Evolutionary conservation across 2,888 invertebrate genomes (phyloP), one percentile per base, ranked within the genome.

Genomic region (Cerastoderma edule): DNA sequence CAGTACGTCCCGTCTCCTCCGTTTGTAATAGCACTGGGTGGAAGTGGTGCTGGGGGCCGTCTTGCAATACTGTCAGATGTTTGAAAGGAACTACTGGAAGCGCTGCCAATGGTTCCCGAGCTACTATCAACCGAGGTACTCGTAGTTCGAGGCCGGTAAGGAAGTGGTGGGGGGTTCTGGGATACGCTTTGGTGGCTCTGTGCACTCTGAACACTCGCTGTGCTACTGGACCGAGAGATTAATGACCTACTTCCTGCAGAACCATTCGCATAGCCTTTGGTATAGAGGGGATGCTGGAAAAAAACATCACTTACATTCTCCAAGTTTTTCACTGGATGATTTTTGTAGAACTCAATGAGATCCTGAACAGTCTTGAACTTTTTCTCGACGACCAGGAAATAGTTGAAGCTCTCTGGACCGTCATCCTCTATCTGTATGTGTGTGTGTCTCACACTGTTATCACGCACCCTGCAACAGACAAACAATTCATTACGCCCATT

Each of bases 301-400:
- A 78, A 77, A 2, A 86, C 86, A 78, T 84, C 72, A 33, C 66
- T 72, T 10, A 86, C 85, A 69, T 83, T 83, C 65, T 86, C 83
- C 4, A 86, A 48, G 57, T 86, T 86, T 64, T 79, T 85, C 33
- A 86, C 84, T 16, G 85, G 85, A 56, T 82, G 80, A 1, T 65
- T 53, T 28, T 46, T 66, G 50, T 86, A 86, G 56, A 70, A 85
- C 2, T 68, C 54, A 8, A 86, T 54, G 2, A 86, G 57, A 19
- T 83, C 78, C 16, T 67, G 60, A 28, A 86, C 46, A 39, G 64
- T 71, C 6, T 74, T 67, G 67, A 86, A 86, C 67, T 86, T 83
- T 44, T 84, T 83, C 57, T 86, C 86, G 27, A 80, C 76, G 10
- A 86, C 86, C 19, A 86, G 79, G 53, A 78, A 86, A 54, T 74